A percentile compares a stretch with the other conserved stretches of the same genome.
Conservation (phyloP, 2,113 vertebrate genomes). For the Cervus canadensis region DNA sequence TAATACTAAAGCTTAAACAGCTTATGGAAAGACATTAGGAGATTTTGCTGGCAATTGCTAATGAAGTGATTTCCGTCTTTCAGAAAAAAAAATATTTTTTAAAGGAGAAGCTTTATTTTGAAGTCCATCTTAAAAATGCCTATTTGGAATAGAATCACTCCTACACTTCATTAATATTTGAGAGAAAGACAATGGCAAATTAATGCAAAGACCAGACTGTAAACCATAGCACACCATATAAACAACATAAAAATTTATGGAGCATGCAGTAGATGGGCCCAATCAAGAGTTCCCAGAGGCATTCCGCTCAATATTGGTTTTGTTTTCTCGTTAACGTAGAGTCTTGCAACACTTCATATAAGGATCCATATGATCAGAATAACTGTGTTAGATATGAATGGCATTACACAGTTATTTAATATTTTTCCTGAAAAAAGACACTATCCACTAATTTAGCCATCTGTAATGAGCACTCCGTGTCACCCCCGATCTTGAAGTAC, state of each 20-base stretch:
- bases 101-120: constrained; percentile 58
- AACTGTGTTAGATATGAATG: background rate
- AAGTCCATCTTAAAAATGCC: constrained; percentile 34
- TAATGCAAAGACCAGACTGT: constrained; percentile 61
- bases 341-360: constrained; percentile 14
- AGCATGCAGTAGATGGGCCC: constrained; percentile 21
- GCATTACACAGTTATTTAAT: constrained; percentile 16
- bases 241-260: constrained; percentile 65
- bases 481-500: background rate
- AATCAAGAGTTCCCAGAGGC: constrained; percentile 39
- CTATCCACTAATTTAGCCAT: background rate
- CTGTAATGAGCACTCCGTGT: background rate
- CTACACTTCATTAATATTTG: constrained; percentile 61
- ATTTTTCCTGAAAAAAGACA: constrained; percentile 25
- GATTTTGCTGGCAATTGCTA: constrained; percentile 38
- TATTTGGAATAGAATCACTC: constrained; percentile 29
- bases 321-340: constrained; percentile 33
- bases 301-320: background rate
- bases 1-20: constrained; percentile 67
- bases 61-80: constrained; percentile 48
- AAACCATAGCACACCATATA: constrained; percentile 44
- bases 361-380: background rate
- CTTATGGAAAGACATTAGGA: constrained; percentile 54
- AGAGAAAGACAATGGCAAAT: constrained; percentile 64
- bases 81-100: constrained; percentile 21